Base-by-base conservation (phyloP, 1,140 invertebrate genomes). In the Archivesica marissinica region DNA sequence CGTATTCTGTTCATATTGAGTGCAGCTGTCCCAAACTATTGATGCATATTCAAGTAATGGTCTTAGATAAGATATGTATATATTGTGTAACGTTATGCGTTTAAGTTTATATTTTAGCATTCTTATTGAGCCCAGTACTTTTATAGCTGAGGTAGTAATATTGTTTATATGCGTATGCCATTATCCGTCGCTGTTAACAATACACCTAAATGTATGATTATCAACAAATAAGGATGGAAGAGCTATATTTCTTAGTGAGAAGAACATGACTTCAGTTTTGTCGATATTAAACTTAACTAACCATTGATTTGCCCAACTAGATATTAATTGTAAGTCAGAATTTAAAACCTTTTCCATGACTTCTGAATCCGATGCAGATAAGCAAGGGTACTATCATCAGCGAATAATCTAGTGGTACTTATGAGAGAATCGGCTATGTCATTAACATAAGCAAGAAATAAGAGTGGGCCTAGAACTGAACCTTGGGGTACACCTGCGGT, bases 21-120 rank as follows among this genome's bases (percentile, higher is more conserved):
- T 75, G 30, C 41, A 75, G 33, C 44, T 75, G 52, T 75, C 70
- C 70, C 70, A 75, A 23, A 75, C 70, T 2, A 75, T 25, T 2
- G 70, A 75, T 25, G 30, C 68, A 28, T 72, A 75, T 35, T 75
- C 72, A 6, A 54, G 17, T 17, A 75, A 9, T 50, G 74, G 74
- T 56, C 74, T 44, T 11, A 54, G 38, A 76, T 76, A 76, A 6
- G 74, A 54, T 25, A 76, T 76, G 25, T 76, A 76, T n/a, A 76
- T 56, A 30, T 76, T 23, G 56, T 56, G 33, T 17, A 33, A 20
- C 7, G 74, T 76, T 56, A 15, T 35, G 20, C 47, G 25, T 35
- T 50, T 50, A n/a, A 50, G 38, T 75, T 75, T 75, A 50, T 30
- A 75, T 54, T 75, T 75, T 75, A 75, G n/a, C n/a, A 35, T 25